Evolutionary conservation across 2,888 invertebrate genomes (phyloP), one percentile per base, ranked within the genome.

Genomic region (Cantharis rustica): DNA sequence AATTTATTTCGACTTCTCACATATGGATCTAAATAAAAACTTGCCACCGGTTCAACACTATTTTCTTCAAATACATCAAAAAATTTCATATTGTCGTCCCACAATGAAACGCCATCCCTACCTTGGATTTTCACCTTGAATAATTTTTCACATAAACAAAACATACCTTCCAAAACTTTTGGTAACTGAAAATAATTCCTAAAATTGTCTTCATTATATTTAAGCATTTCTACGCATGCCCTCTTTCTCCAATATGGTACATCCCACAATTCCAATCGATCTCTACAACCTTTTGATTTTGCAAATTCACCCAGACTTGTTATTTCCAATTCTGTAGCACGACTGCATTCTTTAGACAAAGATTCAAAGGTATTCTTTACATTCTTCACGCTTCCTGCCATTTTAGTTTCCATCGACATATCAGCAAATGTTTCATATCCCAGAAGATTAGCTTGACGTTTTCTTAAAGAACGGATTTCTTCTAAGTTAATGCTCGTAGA

Each of bases 371-470:
- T 91, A 77, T 91, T 90, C 80, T 93, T 90, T 0, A 97, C 93
- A 86, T 94, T 94, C 71, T 94, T 92, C 13, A 95, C 88, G 80
- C 90, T 93, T 10, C 94, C 95, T 9, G 97, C 96, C 96, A 98
- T 94, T 90, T 97, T 98, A 0, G 96, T 97, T 89, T 95, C 93
- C 96, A 98, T 96, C 61, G 95, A 96, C 93, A 98, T 93, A 61
- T 96, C 93, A 0, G 93, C 94, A 87, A 90, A 98, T 72, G 91
- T 92, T 79, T 94, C 90, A 86, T 92, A 98, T 0, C 98, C 97
- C 10, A 98, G 88, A 13, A 93, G 83, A 80, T 92, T 90, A 0
- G 97, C 97, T 84, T 95, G 93, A 61, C 93, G 92, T 64, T 89
- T 88, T 80, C 96, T 91, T 61, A 92, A 85, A 68, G 86, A 89